Evolutionary conservation across 2,888 invertebrate species (phyloP).

Genomic region (Dicyrtomina minuta): DNA sequence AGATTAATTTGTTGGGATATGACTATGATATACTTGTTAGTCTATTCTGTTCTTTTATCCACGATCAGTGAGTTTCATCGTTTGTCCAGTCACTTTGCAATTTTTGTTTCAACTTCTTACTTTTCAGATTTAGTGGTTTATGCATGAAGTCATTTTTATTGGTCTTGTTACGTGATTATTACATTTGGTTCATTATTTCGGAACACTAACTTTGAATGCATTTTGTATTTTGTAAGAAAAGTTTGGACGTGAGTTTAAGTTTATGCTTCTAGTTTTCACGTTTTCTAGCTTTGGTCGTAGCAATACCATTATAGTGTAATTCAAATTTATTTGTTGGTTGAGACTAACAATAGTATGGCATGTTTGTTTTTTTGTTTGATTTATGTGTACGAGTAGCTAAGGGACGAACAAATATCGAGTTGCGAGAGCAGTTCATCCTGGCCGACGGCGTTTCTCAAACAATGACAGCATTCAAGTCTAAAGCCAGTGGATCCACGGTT

Average conservation of each 20-base stretch:
- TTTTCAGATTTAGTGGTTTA: too few relatives aligned
- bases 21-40: too few relatives aligned
- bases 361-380: conserved; percentile 26
- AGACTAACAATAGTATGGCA: conserved; percentile 27
- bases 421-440: conserved; percentile 98
- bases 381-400: conserved; percentile 70
- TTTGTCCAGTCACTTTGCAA: too few relatives aligned
- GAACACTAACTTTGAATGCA: too few relatives aligned
- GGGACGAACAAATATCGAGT: conserved; percentile 99
- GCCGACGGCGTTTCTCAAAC: conserved; percentile 98
- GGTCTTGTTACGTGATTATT: background rate
- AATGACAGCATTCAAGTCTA: conserved; percentile 97
- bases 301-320: background rate
- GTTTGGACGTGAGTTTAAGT: background rate
- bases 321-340: conserved; percentile 8
- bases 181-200: background rate
- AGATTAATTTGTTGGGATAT: too few relatives aligned
- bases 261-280: background rate
- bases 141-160: background rate
- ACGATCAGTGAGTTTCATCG: too few relatives aligned
- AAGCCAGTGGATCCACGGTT: conserved; percentile 73
- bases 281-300: background rate
- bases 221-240: background rate
- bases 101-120: too few relatives aligned
- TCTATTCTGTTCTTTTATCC: too few relatives aligned